Conservation (phyloP, 2,113 vertebrate genomes). For the Alligator mississippiensis region DNA sequence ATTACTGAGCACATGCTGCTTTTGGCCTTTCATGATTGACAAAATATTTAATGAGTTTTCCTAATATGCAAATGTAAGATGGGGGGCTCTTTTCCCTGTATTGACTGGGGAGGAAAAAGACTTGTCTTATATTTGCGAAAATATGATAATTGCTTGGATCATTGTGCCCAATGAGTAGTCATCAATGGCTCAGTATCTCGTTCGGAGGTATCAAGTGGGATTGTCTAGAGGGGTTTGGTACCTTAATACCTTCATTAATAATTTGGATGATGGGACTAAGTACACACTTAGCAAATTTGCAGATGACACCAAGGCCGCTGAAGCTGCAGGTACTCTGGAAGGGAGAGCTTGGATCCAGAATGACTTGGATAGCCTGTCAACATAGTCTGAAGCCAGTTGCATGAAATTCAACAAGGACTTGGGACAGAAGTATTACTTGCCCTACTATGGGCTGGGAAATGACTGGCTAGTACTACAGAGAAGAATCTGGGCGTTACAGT, state of each 20-base stretch:
- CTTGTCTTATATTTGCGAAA: too few relatives aligned
- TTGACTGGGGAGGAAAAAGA: too few relatives aligned
- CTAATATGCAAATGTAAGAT: too few relatives aligned
- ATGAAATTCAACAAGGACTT: not conserved
- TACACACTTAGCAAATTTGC: not conserved
- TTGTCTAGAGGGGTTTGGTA: too few relatives aligned
- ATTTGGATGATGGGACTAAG: not conserved
- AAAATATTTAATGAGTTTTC: too few relatives aligned
- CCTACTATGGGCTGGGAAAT: not conserved
- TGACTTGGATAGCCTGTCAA: not conserved
- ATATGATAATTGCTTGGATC: too few relatives aligned
- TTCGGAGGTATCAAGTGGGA: not conserved
- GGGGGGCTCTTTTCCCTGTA: too few relatives aligned
- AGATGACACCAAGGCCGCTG: not conserved
- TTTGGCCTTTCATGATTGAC: too few relatives aligned
- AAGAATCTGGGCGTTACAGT: accelerated
- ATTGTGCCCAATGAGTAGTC: too few relatives aligned
- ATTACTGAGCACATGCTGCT: too few relatives aligned
- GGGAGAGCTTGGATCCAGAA: accelerated
- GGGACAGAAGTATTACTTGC: not conserved
- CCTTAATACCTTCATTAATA: constrained; percentile 35
- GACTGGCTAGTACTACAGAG: not conserved
- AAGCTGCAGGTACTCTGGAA: not conserved
- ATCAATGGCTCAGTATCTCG: not conserved
- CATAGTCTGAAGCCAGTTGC: not conserved